phyloP scores from a whole-genome alignment of 2,797 vertebrate species.

The Falco rusticolus region DNA sequence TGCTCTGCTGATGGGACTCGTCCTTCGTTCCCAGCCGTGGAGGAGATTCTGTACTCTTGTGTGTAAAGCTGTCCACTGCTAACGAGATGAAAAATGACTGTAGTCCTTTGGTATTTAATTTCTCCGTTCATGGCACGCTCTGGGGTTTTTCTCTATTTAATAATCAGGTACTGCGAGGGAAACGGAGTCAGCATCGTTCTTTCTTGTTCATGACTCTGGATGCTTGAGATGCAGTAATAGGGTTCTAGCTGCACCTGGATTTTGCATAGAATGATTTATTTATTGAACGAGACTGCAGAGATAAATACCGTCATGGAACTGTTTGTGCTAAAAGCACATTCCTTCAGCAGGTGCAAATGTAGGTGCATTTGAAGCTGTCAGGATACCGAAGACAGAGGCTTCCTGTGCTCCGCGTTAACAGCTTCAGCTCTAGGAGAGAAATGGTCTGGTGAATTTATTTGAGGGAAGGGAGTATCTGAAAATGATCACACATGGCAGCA shows the following conservation, averaged over 20 bases:
- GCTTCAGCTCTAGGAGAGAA: background rate
- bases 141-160: background rate
- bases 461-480: background rate
- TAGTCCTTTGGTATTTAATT: background rate
- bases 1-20: background rate
- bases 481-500: background rate
- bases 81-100: background rate
- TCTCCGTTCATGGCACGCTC: background rate
- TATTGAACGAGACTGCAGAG: background rate
- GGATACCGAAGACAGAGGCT: background rate
- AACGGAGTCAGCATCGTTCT: background rate
- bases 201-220: background rate
- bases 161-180: background rate
- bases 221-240: background rate
- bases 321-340: background rate
- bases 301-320: background rate
- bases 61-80: background rate
- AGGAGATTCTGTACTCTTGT: background rate
- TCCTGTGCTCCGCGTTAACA: background rate
- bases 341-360: background rate
- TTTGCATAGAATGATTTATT: background rate
- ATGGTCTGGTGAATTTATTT: background rate
- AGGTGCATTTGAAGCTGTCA: background rate
- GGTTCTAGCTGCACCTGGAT: background rate
- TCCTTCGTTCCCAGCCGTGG: background rate